Percentiles rank a stretch among this genome's conserved stretches.
Conservation (phyloP, 2,888 invertebrate species). For the Pristionchus japonicus region DNA sequence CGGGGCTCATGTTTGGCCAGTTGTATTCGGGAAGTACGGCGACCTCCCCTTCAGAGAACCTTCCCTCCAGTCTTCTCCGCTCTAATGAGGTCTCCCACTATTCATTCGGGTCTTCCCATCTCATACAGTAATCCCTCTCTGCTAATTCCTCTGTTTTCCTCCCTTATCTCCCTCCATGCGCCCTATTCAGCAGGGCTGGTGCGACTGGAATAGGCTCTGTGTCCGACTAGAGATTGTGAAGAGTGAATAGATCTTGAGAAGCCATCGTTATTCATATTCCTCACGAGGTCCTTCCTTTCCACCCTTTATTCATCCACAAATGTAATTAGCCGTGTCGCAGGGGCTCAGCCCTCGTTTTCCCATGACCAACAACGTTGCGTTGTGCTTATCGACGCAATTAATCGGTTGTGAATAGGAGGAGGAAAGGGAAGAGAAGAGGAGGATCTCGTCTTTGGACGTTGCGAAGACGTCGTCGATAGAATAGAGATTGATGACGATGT, state of each 20-base stretch:
- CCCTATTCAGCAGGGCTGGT: background rate
- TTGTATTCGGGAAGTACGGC: background rate
- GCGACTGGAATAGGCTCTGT: too few relatives aligned
- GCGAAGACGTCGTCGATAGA: background rate
- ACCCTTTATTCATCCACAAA: background rate
- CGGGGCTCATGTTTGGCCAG: background rate
- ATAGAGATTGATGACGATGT: constrained; percentile 3
- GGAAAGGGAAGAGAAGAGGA: background rate
- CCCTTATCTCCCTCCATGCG: background rate
- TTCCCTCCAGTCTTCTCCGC: background rate
- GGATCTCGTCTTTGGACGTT: background rate
- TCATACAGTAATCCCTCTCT: constrained; percentile 5
- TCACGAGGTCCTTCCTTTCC: background rate
- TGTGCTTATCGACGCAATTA: constrained; percentile 30
- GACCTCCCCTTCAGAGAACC: background rate
- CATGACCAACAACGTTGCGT: background rate
- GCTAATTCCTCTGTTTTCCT: background rate
- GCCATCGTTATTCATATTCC: too few relatives aligned
- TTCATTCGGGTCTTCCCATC: background rate
- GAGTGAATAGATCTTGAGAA: too few relatives aligned
- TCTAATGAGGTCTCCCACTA: constrained; percentile 3
- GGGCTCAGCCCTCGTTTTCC: background rate
- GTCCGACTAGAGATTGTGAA: too few relatives aligned
- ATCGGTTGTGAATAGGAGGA: constrained; percentile 1
- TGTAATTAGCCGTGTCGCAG: constrained; percentile 5